phyloP scores from a whole-genome alignment of 2,888 invertebrate genomes.

The Metopia argyrocephala region DNA sequence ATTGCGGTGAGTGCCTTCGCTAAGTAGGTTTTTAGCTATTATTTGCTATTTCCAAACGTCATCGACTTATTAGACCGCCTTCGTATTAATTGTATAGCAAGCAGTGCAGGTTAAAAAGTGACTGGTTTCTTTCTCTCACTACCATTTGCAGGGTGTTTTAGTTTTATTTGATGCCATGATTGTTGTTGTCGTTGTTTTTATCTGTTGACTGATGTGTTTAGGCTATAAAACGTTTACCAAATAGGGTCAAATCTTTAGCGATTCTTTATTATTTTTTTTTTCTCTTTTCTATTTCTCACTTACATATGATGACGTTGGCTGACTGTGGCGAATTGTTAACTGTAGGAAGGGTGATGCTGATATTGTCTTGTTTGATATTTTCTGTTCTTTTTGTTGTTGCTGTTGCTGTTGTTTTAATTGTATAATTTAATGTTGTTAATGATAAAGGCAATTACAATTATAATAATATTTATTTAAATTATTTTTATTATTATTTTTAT shows the following conservation, averaged over 20 bases:
- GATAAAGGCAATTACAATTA: conserved; percentile 15
- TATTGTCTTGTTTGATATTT: no score
- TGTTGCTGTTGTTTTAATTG: no score
- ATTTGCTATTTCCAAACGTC: no score
- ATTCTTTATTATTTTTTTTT: conserved; percentile 22
- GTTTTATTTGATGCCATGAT: conserved; percentile 30
- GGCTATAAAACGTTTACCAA: conserved; percentile 50
- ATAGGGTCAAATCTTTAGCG: conserved; percentile 55
- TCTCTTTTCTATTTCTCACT: background rate
- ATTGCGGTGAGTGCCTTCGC: no score
- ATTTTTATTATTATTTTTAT: no score
- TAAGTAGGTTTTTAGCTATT: no score
- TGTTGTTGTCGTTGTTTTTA: conserved; percentile 1
- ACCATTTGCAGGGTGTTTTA: conserved; percentile 24
- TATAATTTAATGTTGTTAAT: conserved; percentile 9
- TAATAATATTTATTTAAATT: conserved; percentile 6
- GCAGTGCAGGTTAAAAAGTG: conserved; percentile 23
- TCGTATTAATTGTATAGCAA: no score
- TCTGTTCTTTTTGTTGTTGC: no score
- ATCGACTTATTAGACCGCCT: no score
- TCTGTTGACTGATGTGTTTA: conserved; percentile 15
- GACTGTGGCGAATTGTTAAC: background rate
- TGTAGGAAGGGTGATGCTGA: background rate
- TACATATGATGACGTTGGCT: conserved; percentile 19
- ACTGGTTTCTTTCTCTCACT: conserved; percentile 48